Evolutionary conservation across 2,797 vertebrate species (phyloP).

Genomic region (Notamacropus eugenii): DNA sequence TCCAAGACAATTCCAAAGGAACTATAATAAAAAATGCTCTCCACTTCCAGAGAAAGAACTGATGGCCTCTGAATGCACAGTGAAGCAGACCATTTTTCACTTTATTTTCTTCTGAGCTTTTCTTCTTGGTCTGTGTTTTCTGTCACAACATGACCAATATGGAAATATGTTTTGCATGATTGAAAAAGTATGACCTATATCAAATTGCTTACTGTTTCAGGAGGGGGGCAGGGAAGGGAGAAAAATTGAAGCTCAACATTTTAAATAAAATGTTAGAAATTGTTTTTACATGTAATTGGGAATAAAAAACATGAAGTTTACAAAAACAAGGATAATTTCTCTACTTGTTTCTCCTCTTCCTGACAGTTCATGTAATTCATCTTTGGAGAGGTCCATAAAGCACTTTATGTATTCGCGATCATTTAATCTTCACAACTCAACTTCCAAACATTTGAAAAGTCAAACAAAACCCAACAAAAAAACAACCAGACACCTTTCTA

Average conservation of each 20-base stretch:
- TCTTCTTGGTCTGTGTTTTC: background rate
- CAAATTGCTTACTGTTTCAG: background rate
- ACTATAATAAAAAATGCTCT: too few species aligned
- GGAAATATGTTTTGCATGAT: background rate
- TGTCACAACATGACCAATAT: background rate
- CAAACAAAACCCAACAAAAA: too few species aligned
- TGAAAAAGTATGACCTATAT: background rate
- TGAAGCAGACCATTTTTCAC: background rate
- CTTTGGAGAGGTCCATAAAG: too few species aligned
- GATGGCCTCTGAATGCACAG: too few species aligned
- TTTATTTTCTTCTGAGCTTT: background rate
- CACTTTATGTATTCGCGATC: too few species aligned
- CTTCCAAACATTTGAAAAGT: too few species aligned
- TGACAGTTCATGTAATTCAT: background rate
- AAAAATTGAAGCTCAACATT: background rate
- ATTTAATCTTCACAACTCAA: too few species aligned
- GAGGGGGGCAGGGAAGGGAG: background rate
- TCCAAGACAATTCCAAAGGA: too few species aligned
- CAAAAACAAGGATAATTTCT: background rate
- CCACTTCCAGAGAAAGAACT: background rate
- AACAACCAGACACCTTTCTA: background rate
- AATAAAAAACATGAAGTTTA: background rate
- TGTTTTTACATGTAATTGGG: background rate
- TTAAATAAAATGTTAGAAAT: background rate
- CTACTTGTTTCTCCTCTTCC: background rate